Evolutionary conservation across 1,140 invertebrate species (phyloP).

Genomic region (Cydia strobilella): DNA sequence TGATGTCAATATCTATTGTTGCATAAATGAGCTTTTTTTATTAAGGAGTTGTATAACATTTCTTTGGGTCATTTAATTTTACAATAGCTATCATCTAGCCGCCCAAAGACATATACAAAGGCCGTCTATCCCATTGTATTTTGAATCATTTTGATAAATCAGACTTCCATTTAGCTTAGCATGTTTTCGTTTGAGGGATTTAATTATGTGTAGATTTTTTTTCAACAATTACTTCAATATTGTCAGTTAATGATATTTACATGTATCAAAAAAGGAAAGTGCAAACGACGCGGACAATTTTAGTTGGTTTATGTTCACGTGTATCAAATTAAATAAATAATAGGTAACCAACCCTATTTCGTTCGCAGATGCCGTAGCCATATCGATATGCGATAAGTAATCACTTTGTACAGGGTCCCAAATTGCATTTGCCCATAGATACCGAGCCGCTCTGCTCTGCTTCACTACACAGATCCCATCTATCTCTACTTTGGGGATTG

Average conservation of each 20-base stretch:
- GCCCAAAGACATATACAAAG: too few relatives aligned
- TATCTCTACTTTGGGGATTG: constrained; percentile 28
- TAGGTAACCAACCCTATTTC: constrained; percentile 27
- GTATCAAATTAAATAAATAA: constrained; percentile 29
- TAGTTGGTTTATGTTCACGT: neutral
- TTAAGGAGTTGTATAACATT: too few relatives aligned
- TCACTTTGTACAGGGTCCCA: constrained; percentile 32
- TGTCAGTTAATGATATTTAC: neutral
- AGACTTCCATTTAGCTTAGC: too few relatives aligned
- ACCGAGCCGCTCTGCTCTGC: constrained; percentile 12
- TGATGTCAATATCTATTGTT: neutral
- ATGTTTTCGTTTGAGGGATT: too few relatives aligned
- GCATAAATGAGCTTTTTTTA: neutral
- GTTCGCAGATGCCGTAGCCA: constrained; percentile 16
- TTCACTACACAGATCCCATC: constrained; percentile 23
- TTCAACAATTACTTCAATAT: neutral
- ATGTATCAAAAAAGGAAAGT: neutral
- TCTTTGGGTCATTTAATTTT: too few relatives aligned
- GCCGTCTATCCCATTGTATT: too few relatives aligned
- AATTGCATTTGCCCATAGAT: constrained; percentile 31
- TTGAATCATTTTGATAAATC: too few relatives aligned
- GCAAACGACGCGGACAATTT: neutral
- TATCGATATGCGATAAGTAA: constrained; percentile 27
- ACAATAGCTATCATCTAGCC: too few relatives aligned
- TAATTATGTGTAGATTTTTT: neutral